Percentiles rank a stretch among this genome's conserved stretches.
Evolutionary conservation across 2,888 invertebrate genomes (phyloP).

Genomic region (Xiphydria camelus): DNA sequence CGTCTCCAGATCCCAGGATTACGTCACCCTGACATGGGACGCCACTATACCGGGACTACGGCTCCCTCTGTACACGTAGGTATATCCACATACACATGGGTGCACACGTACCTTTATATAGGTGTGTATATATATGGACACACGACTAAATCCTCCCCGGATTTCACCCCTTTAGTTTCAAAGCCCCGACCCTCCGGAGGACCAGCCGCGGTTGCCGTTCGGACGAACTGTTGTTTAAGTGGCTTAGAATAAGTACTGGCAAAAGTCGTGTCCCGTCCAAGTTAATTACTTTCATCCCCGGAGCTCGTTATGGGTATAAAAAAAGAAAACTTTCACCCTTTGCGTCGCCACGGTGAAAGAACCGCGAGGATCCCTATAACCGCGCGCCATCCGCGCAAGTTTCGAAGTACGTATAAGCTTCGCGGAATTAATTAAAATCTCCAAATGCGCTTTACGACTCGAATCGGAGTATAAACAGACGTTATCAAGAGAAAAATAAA

Average conservation of each 20-base stretch:
- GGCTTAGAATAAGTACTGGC: conserved; percentile 39
- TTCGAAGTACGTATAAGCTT: too few species aligned
- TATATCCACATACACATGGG: too few species aligned
- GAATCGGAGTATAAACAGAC: too few species aligned
- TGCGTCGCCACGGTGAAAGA: conserved; percentile 6
- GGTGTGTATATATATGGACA: too few species aligned
- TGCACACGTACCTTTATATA: too few species aligned
- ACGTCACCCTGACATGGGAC: conserved; percentile 26
- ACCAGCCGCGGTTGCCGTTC: conserved; percentile 19
- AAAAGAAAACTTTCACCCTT: not conserved
- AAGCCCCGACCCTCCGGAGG: conserved; percentile 28
- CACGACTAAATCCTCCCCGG: conserved; percentile 40
- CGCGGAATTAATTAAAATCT: too few species aligned
- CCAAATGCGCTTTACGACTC: too few species aligned
- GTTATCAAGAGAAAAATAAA: too few species aligned
- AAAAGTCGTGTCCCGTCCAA: conserved; percentile 18
- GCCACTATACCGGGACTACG: conserved; percentile 16
- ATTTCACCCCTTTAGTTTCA: conserved; percentile 30
- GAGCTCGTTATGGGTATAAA: too few species aligned
- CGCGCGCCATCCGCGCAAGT: too few species aligned
- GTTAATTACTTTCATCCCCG: conserved; percentile 30
- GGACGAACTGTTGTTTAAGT: conserved; percentile 34
- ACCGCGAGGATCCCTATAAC: too few species aligned
- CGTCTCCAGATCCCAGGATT: conserved; percentile 32
- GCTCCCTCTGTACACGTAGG: too few species aligned